phyloP scores from a whole-genome alignment of 2,113 vertebrate genomes.

The Rhipidura dahli region DNA sequence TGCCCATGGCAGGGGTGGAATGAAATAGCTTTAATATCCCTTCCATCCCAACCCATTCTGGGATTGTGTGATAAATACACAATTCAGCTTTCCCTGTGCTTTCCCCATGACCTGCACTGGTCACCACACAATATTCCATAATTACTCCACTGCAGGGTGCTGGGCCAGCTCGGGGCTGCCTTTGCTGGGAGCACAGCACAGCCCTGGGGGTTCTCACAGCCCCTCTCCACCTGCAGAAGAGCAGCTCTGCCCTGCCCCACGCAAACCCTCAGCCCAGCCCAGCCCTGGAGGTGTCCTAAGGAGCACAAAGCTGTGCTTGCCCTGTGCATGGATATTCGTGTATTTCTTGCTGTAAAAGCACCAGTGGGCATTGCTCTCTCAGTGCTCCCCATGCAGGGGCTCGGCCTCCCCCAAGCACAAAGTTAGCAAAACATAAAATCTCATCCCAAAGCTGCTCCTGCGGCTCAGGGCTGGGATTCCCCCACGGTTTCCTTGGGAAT shows the following conservation, averaged over 20 bases:
- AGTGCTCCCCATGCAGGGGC: neutral
- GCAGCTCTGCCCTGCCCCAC: neutral
- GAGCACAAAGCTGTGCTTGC: neutral
- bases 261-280: neutral
- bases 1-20: neutral
- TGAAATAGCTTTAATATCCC: neutral
- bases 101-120: neutral
- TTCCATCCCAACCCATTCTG: neutral
- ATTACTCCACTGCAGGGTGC: accelerated
- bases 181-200: neutral
- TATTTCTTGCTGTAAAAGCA: neutral
- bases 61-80: neutral
- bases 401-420: neutral
- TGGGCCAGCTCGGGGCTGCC: accelerated
- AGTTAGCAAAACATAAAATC: neutral
- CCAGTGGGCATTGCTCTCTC: neutral
- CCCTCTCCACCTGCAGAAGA: accelerated
- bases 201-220: accelerated
- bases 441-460: neutral
- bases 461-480: neutral
- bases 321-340: accelerated
- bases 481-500: accelerated
- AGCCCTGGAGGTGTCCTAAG: neutral
- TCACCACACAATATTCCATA: neutral
- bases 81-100: neutral